A percentile compares a stretch with the other conserved stretches of the same genome.
Conservation (phyloP, 2,113 vertebrate genomes). For the Nematolebias whitei region DNA sequence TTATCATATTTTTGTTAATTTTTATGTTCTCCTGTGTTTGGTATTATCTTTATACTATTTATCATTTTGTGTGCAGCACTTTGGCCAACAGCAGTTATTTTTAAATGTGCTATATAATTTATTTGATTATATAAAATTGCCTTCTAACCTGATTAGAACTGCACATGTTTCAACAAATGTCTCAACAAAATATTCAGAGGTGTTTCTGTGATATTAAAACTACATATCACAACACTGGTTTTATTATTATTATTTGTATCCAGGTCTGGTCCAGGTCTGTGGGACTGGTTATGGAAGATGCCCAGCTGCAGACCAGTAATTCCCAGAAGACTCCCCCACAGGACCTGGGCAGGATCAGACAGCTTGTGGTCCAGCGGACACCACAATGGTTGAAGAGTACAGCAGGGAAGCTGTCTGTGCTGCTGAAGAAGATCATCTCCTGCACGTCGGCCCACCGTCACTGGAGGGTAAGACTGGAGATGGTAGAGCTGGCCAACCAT, state of each 20-base stretch:
- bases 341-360: conserved; percentile 71
- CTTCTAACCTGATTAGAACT: not conserved
- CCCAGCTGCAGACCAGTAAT: conserved; percentile 75
- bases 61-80: too few relatives aligned
- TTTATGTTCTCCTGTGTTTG: too few relatives aligned
- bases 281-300: conserved; percentile 86
- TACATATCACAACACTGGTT: too few relatives aligned
- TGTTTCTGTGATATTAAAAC: not conserved
- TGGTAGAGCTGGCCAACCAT: conserved; percentile 81
- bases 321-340: conserved; percentile 23
- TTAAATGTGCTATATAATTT: too few relatives aligned
- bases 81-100: too few relatives aligned
- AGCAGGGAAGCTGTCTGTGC: conserved; percentile 77
- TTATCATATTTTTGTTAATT: too few relatives aligned
- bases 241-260: not conserved
- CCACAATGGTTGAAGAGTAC: conserved; percentile 85
- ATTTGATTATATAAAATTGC: too few relatives aligned
- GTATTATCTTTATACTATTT: too few relatives aligned
- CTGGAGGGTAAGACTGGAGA: conserved; percentile 89
- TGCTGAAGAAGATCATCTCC: conserved; percentile 85
- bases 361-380: conserved; percentile 84
- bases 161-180: not conserved
- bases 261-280: conserved; percentile 83
- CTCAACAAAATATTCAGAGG: not conserved
- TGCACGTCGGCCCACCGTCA: conserved; percentile 85